Percentiles rank a stretch among this genome's conserved stretches.
Conservation (phyloP, 1,140 invertebrate species). For the Pararge aegeria region DNA sequence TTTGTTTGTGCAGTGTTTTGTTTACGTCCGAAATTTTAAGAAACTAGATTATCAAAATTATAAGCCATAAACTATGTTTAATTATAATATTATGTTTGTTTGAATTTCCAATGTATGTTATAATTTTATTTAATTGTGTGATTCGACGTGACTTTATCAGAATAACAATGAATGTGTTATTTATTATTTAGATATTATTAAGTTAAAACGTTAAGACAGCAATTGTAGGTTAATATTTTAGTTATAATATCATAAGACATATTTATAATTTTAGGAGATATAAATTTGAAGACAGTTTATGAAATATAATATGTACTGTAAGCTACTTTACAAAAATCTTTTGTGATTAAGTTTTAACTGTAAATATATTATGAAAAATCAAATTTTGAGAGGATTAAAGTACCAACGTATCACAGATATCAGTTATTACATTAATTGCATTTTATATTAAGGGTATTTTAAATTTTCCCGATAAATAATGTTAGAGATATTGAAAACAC, state of each 20-base stretch:
- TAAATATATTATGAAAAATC: no score
- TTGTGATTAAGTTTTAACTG: no score
- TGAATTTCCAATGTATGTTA: slow-evolving; percentile 41
- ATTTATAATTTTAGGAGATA: slow-evolving; percentile 20
- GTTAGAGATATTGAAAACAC: background rate
- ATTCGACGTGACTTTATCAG: slow-evolving; percentile 45
- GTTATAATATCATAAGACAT: slow-evolving; percentile 22
- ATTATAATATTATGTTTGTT: slow-evolving; percentile 48
- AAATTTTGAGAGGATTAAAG: no score
- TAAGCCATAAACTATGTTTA: slow-evolving; percentile 41
- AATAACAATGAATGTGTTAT: slow-evolving; percentile 60
- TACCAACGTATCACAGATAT: no score
- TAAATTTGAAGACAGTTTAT: background rate
- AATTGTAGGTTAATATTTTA: slow-evolving; percentile 39
- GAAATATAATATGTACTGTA: slow-evolving; percentile 3
- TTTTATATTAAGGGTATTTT: background rate
- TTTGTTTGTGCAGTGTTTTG: slow-evolving; percentile 79
- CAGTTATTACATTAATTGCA: background rate
- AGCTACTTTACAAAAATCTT: background rate
- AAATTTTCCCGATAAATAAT: background rate
- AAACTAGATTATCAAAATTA: slow-evolving; percentile 62
- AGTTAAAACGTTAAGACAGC: slow-evolving; percentile 31
- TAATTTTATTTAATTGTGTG: slow-evolving; percentile 35
- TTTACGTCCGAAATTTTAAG: slow-evolving; percentile 75
- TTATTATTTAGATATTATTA: slow-evolving; percentile 68